A percentile compares a stretch with the other conserved stretches of the same genome.
phyloP scores from a whole-genome alignment of 2,888 invertebrate species.

The Augiades crinisus region DNA sequence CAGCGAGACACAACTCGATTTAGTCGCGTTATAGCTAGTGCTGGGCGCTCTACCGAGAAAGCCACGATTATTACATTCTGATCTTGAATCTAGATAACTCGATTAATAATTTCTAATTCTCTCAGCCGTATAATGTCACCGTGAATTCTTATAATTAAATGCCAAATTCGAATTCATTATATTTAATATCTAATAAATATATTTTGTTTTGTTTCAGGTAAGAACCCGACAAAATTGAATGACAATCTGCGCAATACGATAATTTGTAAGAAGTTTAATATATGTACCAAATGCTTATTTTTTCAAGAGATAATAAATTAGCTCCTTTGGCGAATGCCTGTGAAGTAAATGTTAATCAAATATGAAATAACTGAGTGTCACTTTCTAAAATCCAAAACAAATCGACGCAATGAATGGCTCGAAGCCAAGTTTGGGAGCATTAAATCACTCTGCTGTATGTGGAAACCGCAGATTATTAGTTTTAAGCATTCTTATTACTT shows the following conservation, averaged over 20 bases:
- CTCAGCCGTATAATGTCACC: background rate
- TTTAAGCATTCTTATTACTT: constrained; percentile 29
- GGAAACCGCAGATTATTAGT: constrained; percentile 55
- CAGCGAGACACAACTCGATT: constrained; percentile 53
- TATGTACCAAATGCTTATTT: background rate
- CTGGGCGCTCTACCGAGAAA: constrained; percentile 71
- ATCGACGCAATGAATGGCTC: constrained; percentile 58
- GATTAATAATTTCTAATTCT: constrained; percentile 6
- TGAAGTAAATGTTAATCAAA: constrained; percentile 14
- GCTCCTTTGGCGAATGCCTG: background rate
- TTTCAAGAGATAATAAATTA: background rate
- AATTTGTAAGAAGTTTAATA: no score
- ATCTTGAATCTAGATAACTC: constrained; percentile 6
- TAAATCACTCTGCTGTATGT: constrained; percentile 59
- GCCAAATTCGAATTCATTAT: no score
- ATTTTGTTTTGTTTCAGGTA: constrained; percentile 17
- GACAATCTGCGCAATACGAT: background rate
- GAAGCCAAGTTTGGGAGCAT: constrained; percentile 57
- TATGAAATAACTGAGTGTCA: constrained; percentile 19
- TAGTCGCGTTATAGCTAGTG: constrained; percentile 55
- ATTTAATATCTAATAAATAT: background rate
- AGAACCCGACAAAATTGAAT: background rate
- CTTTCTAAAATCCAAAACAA: constrained; percentile 44
- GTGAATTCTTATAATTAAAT: background rate
- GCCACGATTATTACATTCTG: constrained; percentile 36